phyloP scores from a whole-genome alignment of 2,113 vertebrate species.

The Chaenocephalus aceratus region DNA sequence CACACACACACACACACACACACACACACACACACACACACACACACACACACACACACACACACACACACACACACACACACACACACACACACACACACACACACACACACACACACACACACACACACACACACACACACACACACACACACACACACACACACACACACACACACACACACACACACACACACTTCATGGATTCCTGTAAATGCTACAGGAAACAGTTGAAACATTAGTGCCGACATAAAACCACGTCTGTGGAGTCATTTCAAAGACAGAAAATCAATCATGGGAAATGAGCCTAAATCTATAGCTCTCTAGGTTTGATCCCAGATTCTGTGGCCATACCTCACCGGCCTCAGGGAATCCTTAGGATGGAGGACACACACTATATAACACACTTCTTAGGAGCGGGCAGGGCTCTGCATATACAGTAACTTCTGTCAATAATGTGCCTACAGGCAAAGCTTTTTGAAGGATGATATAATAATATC shows the following conservation, averaged over 20 bases:
- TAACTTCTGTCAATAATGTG: conserved; percentile 56
- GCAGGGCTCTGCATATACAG: conserved; percentile 35
- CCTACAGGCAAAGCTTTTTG: conserved; percentile 31
- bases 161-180: too few relatives aligned
- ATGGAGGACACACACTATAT: conserved; percentile 37
- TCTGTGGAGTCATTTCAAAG: conserved; percentile 69
- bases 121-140: too few relatives aligned
- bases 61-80: background rate
- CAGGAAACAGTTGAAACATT: conserved; percentile 80
- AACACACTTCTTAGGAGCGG: conserved; percentile 21
- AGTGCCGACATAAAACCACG: conserved; percentile 75
- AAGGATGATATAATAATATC: conserved; percentile 47
- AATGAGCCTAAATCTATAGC: conserved; percentile 78
- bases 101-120: too few relatives aligned
- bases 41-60: too few relatives aligned
- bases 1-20: too few relatives aligned
- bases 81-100: background rate
- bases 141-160: too few relatives aligned
- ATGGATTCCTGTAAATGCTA: conserved; percentile 75
- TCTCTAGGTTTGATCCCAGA: conserved; percentile 65
- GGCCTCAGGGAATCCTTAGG: conserved; percentile 44
- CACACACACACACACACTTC: conserved; percentile 6
- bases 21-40: too few relatives aligned
- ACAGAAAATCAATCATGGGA: conserved; percentile 81
- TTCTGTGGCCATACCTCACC: conserved; percentile 43